Evolutionary conservation across 2,888 invertebrate genomes (phyloP), one percentile per base, ranked within the genome.

Genomic region (Clitarchus hookeri): DNA sequence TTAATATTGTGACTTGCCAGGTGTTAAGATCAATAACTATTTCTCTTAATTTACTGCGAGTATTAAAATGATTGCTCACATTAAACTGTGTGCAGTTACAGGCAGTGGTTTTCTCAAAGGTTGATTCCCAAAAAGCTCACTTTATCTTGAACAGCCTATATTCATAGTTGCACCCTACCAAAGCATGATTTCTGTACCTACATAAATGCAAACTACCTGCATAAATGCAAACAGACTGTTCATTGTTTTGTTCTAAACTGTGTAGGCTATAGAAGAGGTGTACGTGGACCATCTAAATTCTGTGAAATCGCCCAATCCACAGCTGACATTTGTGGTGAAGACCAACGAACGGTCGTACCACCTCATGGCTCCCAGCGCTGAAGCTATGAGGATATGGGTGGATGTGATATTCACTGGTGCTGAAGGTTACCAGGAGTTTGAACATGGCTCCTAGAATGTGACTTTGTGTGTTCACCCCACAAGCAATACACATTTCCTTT

Each of bases 301-400:
- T 0, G 96, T 97, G 0, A 97, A 97, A 91, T 98, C 98, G 85
- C 98, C 98, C 0, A 97, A 96, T 89, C 97, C 98, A 0, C 96
- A 97, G 87, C 94, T 98, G 87, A 98, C 98, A 4, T 98, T 99
- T 91, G 97, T 98, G 90, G 96, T 99, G 87, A 98, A 98, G 92
- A 98, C 98, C 0, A 94, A 96, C 88, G 97, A 97, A 89, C 94
- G 98, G 86, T 94, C 96, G 85, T 98, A 97, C 92, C 97, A 97
- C 91, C 93, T 99, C 79, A 97, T 98, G 94, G 98, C 98, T 13
- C 97, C 98, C 0, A 97, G 97, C 0, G 96, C 98, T 12, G 98
- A 98, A 91, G 97, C 98, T 0, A 98, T 98, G 93, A 93, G 98
- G 88, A 97, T 99, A 89, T 99, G 99, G 99, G 97, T 99, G 86